These are phyloP conservation scores for Loxodonta africana DNA, from an alignment of 2,113 vertebrate genomes.

Conservation along the genomic window DNA sequence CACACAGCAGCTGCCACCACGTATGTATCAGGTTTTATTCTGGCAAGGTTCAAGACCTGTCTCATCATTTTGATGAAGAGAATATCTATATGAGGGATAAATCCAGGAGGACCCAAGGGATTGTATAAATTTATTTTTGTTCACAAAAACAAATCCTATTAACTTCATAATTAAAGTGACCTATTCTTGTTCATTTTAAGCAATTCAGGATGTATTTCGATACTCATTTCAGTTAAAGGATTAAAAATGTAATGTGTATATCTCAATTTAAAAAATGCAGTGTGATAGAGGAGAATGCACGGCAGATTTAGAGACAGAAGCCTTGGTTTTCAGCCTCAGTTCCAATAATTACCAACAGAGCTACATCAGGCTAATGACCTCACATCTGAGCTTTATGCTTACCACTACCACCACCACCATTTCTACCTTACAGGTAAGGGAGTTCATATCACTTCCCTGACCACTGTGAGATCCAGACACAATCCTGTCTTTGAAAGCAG, in stretches of 20 bases:
- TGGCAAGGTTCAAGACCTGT: not conserved
- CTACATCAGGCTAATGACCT: not conserved
- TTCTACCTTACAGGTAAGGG: not conserved
- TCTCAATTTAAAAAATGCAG: not conserved
- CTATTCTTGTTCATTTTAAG: slow-evolving; percentile 37
- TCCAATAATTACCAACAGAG: not conserved
- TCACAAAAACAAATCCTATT: slow-evolving; percentile 35
- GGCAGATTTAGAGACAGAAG: not conserved
- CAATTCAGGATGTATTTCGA: not conserved
- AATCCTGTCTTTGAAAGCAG: not conserved
- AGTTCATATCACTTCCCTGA: not conserved
- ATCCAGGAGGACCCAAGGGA: not conserved
- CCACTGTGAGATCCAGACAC: not conserved
- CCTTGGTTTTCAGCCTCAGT: not conserved
- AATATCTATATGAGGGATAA: not conserved
- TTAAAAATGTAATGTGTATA: not conserved
- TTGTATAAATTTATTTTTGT: not conserved
- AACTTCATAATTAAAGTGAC: slow-evolving; percentile 25
- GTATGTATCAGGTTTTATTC: not conserved
- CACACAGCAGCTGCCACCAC: not conserved
- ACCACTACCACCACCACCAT: not conserved
- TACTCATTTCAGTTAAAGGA: not conserved
- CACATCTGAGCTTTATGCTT: not conserved
- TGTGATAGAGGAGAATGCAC: not conserved
- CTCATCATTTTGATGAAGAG: not conserved